These are phyloP conservation scores for Lepilemur septentrionalis DNA, from an alignment of 2,797 vertebrate species.

Conservation along the genomic window DNA sequence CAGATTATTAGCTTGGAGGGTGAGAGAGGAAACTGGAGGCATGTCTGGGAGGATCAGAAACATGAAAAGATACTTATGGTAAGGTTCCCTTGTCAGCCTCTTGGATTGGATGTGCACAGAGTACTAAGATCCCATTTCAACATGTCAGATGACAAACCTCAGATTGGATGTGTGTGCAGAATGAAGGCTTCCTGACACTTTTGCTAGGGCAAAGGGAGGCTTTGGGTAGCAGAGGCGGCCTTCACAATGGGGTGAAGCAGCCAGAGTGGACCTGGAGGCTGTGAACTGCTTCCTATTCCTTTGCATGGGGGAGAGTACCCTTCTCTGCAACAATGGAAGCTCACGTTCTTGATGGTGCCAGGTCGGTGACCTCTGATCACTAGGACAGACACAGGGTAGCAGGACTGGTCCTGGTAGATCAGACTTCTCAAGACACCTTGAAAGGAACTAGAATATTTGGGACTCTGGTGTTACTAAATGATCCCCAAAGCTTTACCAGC, in stretches of 20 bases:
- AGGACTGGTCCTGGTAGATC: background rate
- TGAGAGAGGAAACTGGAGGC: constrained; percentile 2
- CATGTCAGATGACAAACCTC: background rate
- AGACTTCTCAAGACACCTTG: background rate
- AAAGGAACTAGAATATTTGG: background rate
- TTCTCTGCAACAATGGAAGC: background rate
- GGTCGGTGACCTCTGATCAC: background rate
- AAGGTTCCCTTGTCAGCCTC: background rate
- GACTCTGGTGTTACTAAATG: background rate
- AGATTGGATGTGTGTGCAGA: background rate
- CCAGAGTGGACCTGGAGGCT: background rate
- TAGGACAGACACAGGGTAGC: background rate
- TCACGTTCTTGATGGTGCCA: background rate
- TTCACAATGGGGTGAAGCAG: background rate
- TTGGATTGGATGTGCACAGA: background rate
- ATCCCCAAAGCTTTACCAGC: background rate
- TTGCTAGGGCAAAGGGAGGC: background rate
- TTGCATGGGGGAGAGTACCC: background rate
- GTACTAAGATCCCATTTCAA: background rate
- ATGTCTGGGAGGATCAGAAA: background rate
- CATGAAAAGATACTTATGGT: background rate
- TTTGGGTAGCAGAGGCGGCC: background rate
- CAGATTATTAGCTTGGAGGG: background rate
- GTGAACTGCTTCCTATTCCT: background rate
- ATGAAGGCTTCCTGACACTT: background rate